Evolutionary conservation across 2,888 invertebrate species (phyloP), one percentile per base, ranked within the genome.

Genomic region (Acrobasis repandana): DNA sequence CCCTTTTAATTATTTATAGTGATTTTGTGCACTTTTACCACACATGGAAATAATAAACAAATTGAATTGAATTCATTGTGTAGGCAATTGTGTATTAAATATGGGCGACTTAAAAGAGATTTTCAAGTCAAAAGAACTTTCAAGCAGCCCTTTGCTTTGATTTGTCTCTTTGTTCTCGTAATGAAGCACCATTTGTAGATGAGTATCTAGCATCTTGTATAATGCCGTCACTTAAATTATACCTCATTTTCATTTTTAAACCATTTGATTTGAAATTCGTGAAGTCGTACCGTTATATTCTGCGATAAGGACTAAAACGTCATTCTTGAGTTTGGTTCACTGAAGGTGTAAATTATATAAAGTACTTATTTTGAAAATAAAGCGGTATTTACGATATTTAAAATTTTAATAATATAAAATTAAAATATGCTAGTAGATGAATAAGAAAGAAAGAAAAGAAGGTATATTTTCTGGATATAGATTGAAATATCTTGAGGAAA

Each of bases 131-230:
- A 83, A 84, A 83, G 77, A 80, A 83, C 68, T 82, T 72, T 64
- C 69, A 74, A 75, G 74, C 73, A 77, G 73, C 76, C 77, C 76
- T 80, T 82, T 77, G 77, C 81, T 86, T 85, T 84, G 85, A 83
- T 83, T 85, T 81, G 77, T 80, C 72, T 71, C 75, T 83, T 86
- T 86, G 83, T 86, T 82, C 82, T 72, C 66, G 65, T 70, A 79
- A 84, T 83, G 78, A 77, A 82, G 81, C 75, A 76, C 75, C 78
- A 76, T 83, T 85, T 82, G 79, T 72, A 77, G 76, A 82, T 78
- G 76, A 79, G 76, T 80, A 76, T 77, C 76, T 77, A 70, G 70
- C 66, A 67, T 62, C 67, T 64, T 67, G 67, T 68, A 68, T 74
- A 77, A 80, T 72, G 67, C 70, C 62, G 67, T 65, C 63, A 63